These are phyloP conservation scores for Eulemur rubriventer DNA, from an alignment of 2,797 vertebrate genomes.

Conservation along the genomic window DNA sequence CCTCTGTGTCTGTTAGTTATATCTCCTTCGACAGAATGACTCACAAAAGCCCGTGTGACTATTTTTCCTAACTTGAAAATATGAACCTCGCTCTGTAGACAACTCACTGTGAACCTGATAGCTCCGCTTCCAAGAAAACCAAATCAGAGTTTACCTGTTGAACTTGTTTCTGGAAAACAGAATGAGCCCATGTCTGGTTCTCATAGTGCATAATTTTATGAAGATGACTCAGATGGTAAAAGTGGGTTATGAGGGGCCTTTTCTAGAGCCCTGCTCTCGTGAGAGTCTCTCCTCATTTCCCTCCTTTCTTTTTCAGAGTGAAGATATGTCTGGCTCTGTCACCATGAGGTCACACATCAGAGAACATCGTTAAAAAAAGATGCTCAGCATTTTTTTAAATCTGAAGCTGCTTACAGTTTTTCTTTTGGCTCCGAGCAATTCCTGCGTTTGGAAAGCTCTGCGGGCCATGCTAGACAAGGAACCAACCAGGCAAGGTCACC, in stretches of 20 bases:
- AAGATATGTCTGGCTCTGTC: constrained; percentile 75
- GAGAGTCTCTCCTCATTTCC: constrained; percentile 48
- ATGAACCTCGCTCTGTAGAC: background rate
- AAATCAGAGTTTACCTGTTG: background rate
- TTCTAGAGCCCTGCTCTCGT: fast-evolving
- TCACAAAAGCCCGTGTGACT: background rate
- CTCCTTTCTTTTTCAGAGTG: constrained; percentile 85
- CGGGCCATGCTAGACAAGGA: constrained; percentile 67
- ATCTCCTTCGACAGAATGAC: background rate
- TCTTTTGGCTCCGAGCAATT: constrained; percentile 75
- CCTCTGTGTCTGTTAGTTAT: background rate
- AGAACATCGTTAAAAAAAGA: constrained; percentile 79
- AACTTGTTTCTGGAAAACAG: background rate
- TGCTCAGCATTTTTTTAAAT: constrained; percentile 71
- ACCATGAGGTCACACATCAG: constrained; percentile 71
- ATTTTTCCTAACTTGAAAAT: background rate
- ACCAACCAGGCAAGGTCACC: constrained; percentile 74
- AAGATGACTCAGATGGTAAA: background rate
- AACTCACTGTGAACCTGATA: background rate
- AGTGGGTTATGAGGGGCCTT: background rate
- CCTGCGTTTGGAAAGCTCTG: constrained; percentile 64
- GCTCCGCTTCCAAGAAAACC: background rate
- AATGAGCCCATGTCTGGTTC: background rate
- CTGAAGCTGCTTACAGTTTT: constrained; percentile 84
- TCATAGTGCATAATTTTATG: background rate